Evolutionary conservation across 2,113 vertebrate species (phyloP).

Genomic region (Crotalus horridus): DNA sequence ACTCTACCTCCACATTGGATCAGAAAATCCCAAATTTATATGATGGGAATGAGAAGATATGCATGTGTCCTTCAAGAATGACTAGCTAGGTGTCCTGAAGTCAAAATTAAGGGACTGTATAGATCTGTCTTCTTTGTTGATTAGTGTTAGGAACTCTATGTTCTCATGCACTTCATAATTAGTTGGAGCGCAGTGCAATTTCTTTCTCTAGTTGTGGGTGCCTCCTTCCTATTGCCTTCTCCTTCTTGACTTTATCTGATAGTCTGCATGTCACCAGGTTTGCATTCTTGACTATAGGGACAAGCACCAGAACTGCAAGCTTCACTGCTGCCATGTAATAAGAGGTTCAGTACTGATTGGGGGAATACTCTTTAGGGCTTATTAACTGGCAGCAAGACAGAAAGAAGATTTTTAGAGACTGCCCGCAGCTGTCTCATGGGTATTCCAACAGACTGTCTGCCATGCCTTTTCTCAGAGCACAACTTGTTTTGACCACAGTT

Average conservation of each 20-base stretch:
- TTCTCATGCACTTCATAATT: neutral
- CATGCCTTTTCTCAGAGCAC: neutral
- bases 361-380: neutral
- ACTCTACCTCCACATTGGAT: neutral
- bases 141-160: neutral
- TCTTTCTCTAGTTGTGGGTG: neutral
- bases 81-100: neutral
- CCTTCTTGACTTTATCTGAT: neutral
- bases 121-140: neutral
- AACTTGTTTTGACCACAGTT: neutral
- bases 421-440: neutral
- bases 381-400: neutral
- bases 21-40: neutral
- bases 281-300: neutral
- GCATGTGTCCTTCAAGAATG: neutral
- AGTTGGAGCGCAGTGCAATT: neutral
- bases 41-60: neutral
- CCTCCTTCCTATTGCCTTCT: neutral
- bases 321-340: neutral
- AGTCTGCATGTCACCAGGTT: neutral
- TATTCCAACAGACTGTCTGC: neutral
- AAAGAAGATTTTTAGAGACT: neutral
- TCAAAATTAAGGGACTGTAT: neutral
- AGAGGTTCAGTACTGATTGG: neutral
- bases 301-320: neutral